Evolutionary conservation across 2,888 invertebrate genomes (phyloP).

Genomic region (Sphinx pinastri): DNA sequence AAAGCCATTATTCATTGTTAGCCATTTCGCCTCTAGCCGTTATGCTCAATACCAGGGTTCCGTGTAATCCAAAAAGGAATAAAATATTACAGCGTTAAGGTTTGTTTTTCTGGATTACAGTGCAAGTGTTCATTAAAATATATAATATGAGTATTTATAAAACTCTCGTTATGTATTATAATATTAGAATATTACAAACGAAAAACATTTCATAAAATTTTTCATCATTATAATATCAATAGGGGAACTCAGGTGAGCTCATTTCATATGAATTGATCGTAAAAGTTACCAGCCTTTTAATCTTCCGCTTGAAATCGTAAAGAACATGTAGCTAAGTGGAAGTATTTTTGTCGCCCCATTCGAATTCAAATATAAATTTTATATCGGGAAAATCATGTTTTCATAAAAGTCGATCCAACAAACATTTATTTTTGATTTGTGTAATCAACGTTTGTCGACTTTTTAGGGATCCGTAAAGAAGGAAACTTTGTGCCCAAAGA

Average conservation of each 20-base stretch:
- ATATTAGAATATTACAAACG: slow-evolving; percentile 18
- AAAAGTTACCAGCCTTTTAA: slow-evolving; percentile 51
- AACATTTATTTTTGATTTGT: slow-evolving; percentile 12
- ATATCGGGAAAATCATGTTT: slow-evolving; percentile 32
- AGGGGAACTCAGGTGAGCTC: slow-evolving; percentile 46
- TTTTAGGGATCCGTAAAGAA: not conserved
- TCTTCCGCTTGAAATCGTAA: slow-evolving; percentile 50
- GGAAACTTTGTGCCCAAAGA: too few relatives aligned
- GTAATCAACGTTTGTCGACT: not conserved
- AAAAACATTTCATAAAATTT: slow-evolving; percentile 39
- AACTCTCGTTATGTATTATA: too few relatives aligned
- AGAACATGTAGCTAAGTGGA: slow-evolving; percentile 41
- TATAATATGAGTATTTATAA: too few relatives aligned
- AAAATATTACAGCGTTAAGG: too few relatives aligned
- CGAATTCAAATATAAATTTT: slow-evolving; percentile 47
- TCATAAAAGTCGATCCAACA: not conserved
- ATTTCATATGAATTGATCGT: slow-evolving; percentile 50
- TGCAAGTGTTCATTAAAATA: too few relatives aligned
- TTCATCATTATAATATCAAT: slow-evolving; percentile 45
- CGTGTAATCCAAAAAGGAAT: not conserved
- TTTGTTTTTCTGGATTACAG: too few relatives aligned
- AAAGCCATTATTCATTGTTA: slow-evolving; percentile 1
- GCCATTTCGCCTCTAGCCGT: not conserved
- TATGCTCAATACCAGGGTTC: not conserved
- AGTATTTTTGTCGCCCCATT: slow-evolving; percentile 44